A percentile compares a stretch with the other conserved stretches of the same genome.
Evolutionary conservation across 2,888 invertebrate species (phyloP).

Genomic region (Microplitis manilae): DNA sequence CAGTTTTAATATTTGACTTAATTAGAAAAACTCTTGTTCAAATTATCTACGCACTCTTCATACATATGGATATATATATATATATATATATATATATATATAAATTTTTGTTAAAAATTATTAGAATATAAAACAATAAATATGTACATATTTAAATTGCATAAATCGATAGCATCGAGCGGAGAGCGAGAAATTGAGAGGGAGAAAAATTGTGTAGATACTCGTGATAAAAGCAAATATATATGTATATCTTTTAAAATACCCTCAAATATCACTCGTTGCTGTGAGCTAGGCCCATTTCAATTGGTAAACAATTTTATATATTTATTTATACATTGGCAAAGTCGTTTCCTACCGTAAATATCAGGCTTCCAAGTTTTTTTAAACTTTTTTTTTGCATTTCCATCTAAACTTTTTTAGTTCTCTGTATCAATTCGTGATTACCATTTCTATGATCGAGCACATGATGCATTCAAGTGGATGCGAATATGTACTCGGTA

Average conservation of each 20-base stretch:
- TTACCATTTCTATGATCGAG: slow-evolving; percentile 34
- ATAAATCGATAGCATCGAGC: background rate
- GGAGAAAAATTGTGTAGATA: too few relatives aligned
- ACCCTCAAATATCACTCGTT: background rate
- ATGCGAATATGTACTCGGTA: background rate
- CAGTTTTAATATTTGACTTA: too few relatives aligned
- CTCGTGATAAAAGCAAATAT: background rate
- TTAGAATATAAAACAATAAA: background rate
- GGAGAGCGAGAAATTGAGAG: background rate
- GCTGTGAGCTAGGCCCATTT: slow-evolving; percentile 18
- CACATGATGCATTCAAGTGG: slow-evolving; percentile 22
- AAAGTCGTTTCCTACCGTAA: slow-evolving; percentile 26
- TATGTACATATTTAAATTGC: background rate
- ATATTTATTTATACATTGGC: slow-evolving; percentile 32
- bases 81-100: background rate
- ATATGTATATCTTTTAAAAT: background rate
- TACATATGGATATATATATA: background rate
- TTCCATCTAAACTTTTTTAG: background rate
- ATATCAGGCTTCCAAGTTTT: slow-evolving; percentile 18
- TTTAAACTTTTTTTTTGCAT: background rate
- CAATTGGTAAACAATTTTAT: slow-evolving; percentile 38
- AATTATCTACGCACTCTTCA: background rate
- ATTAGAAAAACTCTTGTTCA: too few relatives aligned
- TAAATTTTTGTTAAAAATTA: background rate
- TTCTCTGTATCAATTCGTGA: background rate